Base-by-base conservation (phyloP, 2,113 vertebrate species). In the Psilopogon haemacephalus region DNA sequence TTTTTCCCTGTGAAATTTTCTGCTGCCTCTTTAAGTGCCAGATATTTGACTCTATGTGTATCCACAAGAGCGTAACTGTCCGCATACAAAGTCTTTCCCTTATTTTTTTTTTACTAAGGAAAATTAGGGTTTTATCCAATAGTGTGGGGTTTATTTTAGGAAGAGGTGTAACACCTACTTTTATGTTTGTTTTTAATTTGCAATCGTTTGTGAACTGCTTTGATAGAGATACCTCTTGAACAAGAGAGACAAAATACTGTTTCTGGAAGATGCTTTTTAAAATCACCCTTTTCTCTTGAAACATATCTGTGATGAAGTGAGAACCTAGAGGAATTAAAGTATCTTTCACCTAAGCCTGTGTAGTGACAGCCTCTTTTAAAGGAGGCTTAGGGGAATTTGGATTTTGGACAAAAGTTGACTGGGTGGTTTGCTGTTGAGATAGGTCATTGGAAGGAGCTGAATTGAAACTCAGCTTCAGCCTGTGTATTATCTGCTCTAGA, bases 21-120 rank as follows among this genome's bases (percentile, higher is more conserved):
- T 87, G 28, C 85, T 91, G 86, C 81, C 74, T 90, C 44, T 76
- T 79, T 32, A 37, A 70, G 72, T 93, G 58, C 60, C 88, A 54
- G 21, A 2, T 63, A 9, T 78, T 84, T 90, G 65, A 64, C 46
- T 90, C 15, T 0, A 6, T 20, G 19, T 35, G 28, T 23, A 16
- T 62, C 42, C 46, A 8, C 20, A n/a, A 27, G 28, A 50, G 13
- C 26, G 8, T 33, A 58, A 20, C 54, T 52, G 44, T 68, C 52
- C 35, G 83, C 37, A 11, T 42, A 15, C 0, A 3, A 8, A 26
- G 52, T 33, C 63, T 91, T 88, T 77, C 60, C 75, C 15, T 15
- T 15, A 30, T 23, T 21, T 70, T 20, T 67, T 20, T 55, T 78
- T 62, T 50, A 64, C 24, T 1, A 20, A 82, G 6, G 33, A 8